Evolutionary conservation across 2,797 vertebrate genomes (phyloP), one percentile per base, ranked within the genome.

Genomic region (Triplophysa bombifrons): DNA sequence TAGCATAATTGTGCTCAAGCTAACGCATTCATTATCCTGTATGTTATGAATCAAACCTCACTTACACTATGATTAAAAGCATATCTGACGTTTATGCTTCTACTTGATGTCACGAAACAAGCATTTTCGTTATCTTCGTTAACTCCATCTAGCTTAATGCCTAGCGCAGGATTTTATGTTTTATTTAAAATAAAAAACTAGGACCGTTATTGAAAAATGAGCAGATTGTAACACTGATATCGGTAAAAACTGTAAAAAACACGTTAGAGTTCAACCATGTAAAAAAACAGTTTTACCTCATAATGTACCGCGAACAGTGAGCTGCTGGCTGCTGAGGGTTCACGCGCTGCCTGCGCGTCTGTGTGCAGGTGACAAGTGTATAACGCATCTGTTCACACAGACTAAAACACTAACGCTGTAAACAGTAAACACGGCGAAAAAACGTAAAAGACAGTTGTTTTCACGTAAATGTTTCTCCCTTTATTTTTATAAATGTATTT

Each of bases 291-390:
- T 76, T 67, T 85, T 72, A 53, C 88, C 92, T 93, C 86, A 94
- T 93, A 88, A 84, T 84, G 86, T 50, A 74, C 83, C 70, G 74
- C 19, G 4, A 20, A 25, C 60, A 61, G 67, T 70, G 34, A 38
- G 63, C 65, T 80, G 67, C 80, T 63, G 77, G 74, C 86, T 78
- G 87, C 91, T 82, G 85, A 87, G 88, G 87, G 86, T 86, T 85
- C 74, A 76, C 85, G 84, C 74, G 76, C 74, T 55, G 1, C 17
- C 2, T 20, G 53, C 72, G 60, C 41, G 38, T n/a, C 4, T 50
- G 61, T 19, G 46, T 30, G 30, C 30, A 30, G 4, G 27, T 30
- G 27, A 30, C 30, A 76, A 34, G 13, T 3, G 13, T 0, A 13
- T 11, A 46, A 34, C 5, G 5, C 34, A 4, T 4, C 8, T 41